Conservation (phyloP, 2,113 vertebrate genomes). For the Laterallus jamaicensis region DNA sequence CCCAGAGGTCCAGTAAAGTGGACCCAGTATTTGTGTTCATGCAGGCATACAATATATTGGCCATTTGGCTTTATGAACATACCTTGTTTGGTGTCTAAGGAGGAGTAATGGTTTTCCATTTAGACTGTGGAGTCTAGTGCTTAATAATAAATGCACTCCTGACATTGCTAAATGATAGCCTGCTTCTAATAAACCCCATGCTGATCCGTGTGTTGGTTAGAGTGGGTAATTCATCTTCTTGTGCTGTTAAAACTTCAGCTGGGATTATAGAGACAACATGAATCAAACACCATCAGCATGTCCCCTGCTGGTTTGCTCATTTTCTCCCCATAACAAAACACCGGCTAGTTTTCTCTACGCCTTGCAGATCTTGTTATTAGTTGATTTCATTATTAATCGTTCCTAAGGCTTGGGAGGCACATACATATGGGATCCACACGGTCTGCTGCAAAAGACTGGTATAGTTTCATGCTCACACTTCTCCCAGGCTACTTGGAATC, state of each 20-base stretch:
- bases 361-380: slow-evolving; percentile 17
- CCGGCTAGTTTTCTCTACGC: not conserved
- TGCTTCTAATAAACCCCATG: slow-evolving; percentile 74
- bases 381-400: slow-evolving; percentile 8
- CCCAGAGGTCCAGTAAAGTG: slow-evolving; percentile 3
- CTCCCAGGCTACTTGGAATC: not conserved
- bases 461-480: not conserved
- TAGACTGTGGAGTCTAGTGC: slow-evolving; percentile 32
- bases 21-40: not conserved
- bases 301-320: slow-evolving; percentile 74
- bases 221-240: slow-evolving; percentile 62
- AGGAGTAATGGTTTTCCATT: slow-evolving; percentile 48
- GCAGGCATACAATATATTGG: not conserved
- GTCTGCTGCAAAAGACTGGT: not conserved
- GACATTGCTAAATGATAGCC: slow-evolving; percentile 63
- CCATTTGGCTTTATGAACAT: not conserved
- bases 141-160: slow-evolving; percentile 50
- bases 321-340: slow-evolving; percentile 58
- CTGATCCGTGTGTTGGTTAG: slow-evolving; percentile 43
- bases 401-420: not conserved
- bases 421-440: not conserved
- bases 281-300: slow-evolving; percentile 68
- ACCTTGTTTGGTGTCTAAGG: slow-evolving; percentile 26
- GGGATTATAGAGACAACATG: slow-evolving; percentile 66
- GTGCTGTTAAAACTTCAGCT: slow-evolving; percentile 37